phyloP scores from a whole-genome alignment of 37 sponge, comb jelly and placozoan species.

The Oscarella lobularis region DNA sequence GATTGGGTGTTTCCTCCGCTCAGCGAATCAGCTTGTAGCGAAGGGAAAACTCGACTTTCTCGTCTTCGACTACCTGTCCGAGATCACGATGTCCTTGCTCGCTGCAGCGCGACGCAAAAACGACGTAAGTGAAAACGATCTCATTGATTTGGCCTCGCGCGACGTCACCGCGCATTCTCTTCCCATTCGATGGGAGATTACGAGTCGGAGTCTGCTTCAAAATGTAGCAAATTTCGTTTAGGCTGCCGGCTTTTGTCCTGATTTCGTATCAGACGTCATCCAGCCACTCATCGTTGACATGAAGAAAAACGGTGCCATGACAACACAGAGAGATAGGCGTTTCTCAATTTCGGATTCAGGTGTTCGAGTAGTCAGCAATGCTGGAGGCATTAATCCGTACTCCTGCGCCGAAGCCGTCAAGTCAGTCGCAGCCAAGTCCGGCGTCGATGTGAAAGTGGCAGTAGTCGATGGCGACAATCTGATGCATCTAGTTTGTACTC shows the following conservation, averaged over 20 bases:
- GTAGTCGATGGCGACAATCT: conserved; percentile 83
- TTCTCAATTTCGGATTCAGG: conserved; percentile 11
- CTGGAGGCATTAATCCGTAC: conserved; percentile 84
- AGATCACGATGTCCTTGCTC: conserved; percentile 96
- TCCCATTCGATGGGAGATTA: no score
- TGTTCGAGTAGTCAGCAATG: conserved; percentile 80
- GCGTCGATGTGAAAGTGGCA: conserved; percentile 74
- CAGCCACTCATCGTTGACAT: conserved; percentile 37
- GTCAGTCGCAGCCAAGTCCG: conserved; percentile 28
- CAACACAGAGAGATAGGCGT: no score
- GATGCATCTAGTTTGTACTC: no score
- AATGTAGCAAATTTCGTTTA: not conserved
- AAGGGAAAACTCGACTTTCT: conserved; percentile 76
- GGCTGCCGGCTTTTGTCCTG: conserved; percentile 47
- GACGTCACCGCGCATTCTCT: no score
- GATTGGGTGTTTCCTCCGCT: no score
- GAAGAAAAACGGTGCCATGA: conserved; percentile 39
- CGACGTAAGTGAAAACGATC: conserved; percentile 25
- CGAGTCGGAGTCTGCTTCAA: no score
- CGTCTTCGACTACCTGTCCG: conserved; percentile 90
- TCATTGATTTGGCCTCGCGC: no score
- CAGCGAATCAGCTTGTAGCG: conserved; percentile 75
- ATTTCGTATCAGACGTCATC: conserved; percentile 45
- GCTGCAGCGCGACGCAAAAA: conserved; percentile 40
- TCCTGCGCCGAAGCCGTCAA: conserved; percentile 48